Percentiles rank a stretch among this genome's conserved stretches.
These are phyloP conservation scores for Pseudolycoriella hygida DNA, from an alignment of 2,888 invertebrate species.

Conservation along the genomic window DNA sequence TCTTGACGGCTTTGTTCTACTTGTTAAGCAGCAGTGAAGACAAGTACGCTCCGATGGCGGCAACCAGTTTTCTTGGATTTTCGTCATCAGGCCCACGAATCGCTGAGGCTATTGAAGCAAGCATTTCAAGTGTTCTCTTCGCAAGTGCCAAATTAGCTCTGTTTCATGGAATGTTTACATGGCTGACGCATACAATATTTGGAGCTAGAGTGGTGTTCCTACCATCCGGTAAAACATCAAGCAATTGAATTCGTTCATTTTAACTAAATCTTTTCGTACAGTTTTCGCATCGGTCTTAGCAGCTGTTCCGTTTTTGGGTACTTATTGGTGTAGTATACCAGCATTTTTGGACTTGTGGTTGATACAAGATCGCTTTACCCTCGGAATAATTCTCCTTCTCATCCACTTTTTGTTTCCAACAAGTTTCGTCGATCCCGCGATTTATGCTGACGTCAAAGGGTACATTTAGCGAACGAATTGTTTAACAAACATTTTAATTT, in stretches of 20 bases:
- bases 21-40: constrained; percentile 70
- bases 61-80: constrained; percentile 60
- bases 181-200: constrained; percentile 91
- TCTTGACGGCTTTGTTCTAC: constrained; percentile 92
- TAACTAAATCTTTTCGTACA: constrained; percentile 23
- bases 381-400: constrained; percentile 63
- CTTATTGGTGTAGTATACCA: constrained; percentile 89
- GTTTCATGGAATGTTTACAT: constrained; percentile 96
- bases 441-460: constrained; percentile 96
- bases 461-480: constrained; percentile 20
- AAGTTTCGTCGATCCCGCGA: constrained; percentile 83
- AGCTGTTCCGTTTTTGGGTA: constrained; percentile 89
- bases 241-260: no score
- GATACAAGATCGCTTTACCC: constrained; percentile 65
- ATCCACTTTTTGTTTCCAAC: constrained; percentile 74
- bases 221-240: constrained; percentile 52
- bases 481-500: background rate
- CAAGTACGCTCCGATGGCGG: constrained; percentile 84
- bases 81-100: constrained; percentile 59
- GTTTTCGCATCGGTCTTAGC: constrained; percentile 84
- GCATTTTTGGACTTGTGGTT: constrained; percentile 92
- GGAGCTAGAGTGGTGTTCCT: constrained; percentile 88
- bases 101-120: constrained; percentile 68
- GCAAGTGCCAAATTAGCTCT: constrained; percentile 87
- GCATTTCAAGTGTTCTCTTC: constrained; percentile 85